These are phyloP conservation scores for Neotoma lepida DNA, from an alignment of 2,113 vertebrate species.

Conservation along the genomic window DNA sequence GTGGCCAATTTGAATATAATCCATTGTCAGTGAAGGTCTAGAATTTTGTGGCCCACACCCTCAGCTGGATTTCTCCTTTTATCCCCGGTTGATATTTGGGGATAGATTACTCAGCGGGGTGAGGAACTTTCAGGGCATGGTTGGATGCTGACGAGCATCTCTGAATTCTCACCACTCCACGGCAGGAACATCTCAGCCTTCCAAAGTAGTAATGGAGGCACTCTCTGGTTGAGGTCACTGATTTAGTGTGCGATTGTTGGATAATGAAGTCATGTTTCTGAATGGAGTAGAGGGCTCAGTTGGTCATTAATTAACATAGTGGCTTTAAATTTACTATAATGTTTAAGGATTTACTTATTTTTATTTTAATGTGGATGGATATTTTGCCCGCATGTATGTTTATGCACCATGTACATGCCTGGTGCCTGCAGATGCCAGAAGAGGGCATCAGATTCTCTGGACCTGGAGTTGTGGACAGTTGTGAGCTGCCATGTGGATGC, in stretches of 20 bases:
- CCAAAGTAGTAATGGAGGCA: background rate
- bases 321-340: background rate
- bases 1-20: background rate
- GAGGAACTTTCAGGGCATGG: background rate
- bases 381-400: background rate
- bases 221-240: background rate
- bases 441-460: background rate
- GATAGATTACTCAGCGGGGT: background rate
- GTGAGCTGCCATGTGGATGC: too few relatives aligned
- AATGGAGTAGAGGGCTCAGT: background rate
- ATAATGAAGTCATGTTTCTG: background rate
- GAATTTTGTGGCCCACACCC: background rate
- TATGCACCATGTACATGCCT: background rate
- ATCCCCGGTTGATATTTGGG: background rate
- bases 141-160: background rate
- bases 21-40: background rate
- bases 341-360: background rate
- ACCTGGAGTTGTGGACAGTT: background rate
- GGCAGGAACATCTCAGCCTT: fast-evolving
- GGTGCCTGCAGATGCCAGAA: background rate
- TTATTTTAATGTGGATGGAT: background rate
- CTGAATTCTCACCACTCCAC: background rate
- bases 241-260: too few relatives aligned
- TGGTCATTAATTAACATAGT: background rate
- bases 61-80: background rate